A percentile compares a stretch with the other conserved stretches of the same genome.
Evolutionary conservation across 2,113 vertebrate genomes (phyloP).

Genomic region (Machaerirhynchus nigripectus): DNA sequence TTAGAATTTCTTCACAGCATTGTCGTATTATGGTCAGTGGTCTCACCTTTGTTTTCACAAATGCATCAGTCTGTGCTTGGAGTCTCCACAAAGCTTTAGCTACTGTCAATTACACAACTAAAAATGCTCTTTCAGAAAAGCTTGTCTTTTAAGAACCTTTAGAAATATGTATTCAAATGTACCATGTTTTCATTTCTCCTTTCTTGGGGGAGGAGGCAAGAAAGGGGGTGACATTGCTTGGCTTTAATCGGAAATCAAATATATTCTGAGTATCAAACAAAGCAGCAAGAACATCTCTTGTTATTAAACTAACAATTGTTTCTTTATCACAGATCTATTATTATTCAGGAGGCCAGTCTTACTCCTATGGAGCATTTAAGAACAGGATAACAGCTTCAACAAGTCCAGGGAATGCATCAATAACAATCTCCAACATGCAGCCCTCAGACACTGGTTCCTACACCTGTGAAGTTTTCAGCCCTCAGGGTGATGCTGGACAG

Average conservation of each 20-base stretch:
- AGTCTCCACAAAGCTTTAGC: not conserved
- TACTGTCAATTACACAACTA: not conserved
- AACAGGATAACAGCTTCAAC: conserved; percentile 71
- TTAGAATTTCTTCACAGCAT: not conserved
- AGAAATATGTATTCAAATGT: not conserved
- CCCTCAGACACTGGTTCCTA: conserved; percentile 80
- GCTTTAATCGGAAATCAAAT: not conserved
- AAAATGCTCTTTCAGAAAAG: not conserved
- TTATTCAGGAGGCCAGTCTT: conserved; percentile 51
- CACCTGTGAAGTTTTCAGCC: conserved; percentile 81
- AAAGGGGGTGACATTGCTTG: not conserved
- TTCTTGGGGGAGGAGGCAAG: not conserved
- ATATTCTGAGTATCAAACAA: not conserved
- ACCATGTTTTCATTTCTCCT: not conserved
- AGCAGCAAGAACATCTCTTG: not conserved
- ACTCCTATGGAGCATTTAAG: conserved; percentile 55
- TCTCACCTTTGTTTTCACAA: not conserved
- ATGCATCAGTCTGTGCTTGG: not conserved
- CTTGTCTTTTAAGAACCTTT: not conserved
- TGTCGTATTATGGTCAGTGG: not conserved
- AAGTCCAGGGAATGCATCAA: conserved; percentile 76
- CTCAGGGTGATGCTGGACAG: conserved; percentile 61
- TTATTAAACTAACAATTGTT: conserved; percentile 9
- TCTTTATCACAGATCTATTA: conserved; percentile 75
- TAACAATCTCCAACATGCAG: conserved; percentile 81